A percentile compares a stretch with the other conserved stretches of the same genome.
Evolutionary conservation across 2,888 invertebrate species (phyloP).

Genomic region (Helicoverpa assulta): DNA sequence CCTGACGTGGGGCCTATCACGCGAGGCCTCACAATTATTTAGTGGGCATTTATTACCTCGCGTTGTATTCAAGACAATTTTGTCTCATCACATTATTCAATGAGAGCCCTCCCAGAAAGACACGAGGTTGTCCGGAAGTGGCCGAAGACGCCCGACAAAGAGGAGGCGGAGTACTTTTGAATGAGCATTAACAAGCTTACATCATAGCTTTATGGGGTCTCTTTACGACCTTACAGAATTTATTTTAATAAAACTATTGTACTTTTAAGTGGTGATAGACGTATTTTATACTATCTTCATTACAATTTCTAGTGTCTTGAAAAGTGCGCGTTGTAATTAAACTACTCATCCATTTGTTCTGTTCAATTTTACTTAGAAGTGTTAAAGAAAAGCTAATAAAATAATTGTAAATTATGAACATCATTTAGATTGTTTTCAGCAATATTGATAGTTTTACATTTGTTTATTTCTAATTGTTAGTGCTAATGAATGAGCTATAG

Average conservation of each 20-base stretch:
- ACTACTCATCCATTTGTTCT: not conserved
- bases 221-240: conserved; percentile 56
- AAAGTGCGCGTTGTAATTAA: not conserved
- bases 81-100: conserved; percentile 79
- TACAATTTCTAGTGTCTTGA: conserved; percentile 1
- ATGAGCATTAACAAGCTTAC: conserved; percentile 71
- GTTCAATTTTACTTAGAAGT: not conserved
- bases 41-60: conserved; percentile 76
- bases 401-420: conserved; percentile 13
- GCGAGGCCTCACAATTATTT: conserved; percentile 71
- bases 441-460: conserved; percentile 25
- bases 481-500: conserved; percentile 27
- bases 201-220: conserved; percentile 57
- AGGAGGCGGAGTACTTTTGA: conserved; percentile 68
- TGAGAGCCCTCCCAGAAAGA: conserved; percentile 78
- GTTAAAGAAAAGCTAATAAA: conserved; percentile 16
- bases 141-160: conserved; percentile 70
- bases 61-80: conserved; percentile 78
- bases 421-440: conserved; percentile 1
- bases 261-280: conserved; percentile 27
- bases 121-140: conserved; percentile 71
- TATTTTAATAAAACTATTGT: conserved; percentile 62
- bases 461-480: conserved; percentile 41
- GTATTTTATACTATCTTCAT: conserved; percentile 27
- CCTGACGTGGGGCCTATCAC: conserved; percentile 50